Conservation (phyloP, 2,113 vertebrate genomes). For the Notothenia coriiceps region DNA sequence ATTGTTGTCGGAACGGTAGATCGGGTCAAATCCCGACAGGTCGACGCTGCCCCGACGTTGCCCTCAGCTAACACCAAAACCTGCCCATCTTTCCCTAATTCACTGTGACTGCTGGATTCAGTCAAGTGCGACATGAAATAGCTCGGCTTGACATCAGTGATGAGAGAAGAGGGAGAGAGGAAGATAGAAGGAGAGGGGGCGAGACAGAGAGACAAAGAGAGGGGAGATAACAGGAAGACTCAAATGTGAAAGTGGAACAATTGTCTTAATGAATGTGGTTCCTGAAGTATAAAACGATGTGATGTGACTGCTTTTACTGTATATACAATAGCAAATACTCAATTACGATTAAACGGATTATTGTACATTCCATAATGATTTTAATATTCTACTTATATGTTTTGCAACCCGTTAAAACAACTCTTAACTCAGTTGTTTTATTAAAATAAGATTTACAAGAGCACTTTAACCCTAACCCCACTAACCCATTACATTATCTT, state of each 20-base stretch:
- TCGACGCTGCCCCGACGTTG: slow-evolving; percentile 38
- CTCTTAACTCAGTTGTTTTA: no score
- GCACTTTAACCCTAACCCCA: no score
- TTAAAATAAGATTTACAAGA: no score
- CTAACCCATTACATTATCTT: no score
- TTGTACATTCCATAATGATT: neutral
- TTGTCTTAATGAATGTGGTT: slow-evolving; percentile 3
- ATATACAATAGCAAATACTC: neutral
- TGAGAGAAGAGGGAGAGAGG: neutral
- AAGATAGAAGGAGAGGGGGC: slow-evolving; percentile 13
- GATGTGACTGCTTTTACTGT: neutral
- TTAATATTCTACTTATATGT: neutral
- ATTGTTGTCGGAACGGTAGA: slow-evolving; percentile 38
- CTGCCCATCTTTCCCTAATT: slow-evolving; percentile 50
- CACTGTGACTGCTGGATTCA: slow-evolving; percentile 56
- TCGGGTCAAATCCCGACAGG: slow-evolving; percentile 44
- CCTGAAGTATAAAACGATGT: neutral
- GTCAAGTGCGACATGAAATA: slow-evolving; percentile 66
- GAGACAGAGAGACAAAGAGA: neutral
- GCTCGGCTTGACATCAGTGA: slow-evolving; percentile 40
- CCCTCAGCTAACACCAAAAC: slow-evolving; percentile 53
- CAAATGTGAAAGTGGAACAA: neutral
- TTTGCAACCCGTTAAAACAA: no score
- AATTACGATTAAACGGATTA: neutral
- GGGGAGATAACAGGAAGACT: slow-evolving; percentile 26